Percentiles rank a stretch among this genome's conserved stretches.
phyloP scores from a whole-genome alignment of 2,113 vertebrate species.

The Seriola quinqueradiata region DNA sequence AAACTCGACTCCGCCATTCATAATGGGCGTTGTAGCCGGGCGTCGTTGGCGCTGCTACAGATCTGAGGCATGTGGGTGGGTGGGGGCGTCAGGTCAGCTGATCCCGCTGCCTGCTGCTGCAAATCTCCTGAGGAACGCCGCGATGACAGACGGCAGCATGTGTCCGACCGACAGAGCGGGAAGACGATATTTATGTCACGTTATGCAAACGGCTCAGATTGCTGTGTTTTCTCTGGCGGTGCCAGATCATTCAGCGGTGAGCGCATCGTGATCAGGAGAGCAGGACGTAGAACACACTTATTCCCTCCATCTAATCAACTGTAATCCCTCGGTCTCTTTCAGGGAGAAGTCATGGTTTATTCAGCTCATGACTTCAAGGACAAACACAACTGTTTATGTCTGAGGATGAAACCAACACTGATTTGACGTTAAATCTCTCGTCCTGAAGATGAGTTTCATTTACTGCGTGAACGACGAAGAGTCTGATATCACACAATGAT shows the following conservation, averaged over 20 bases:
- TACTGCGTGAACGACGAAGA: no score
- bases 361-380: slow-evolving; percentile 22
- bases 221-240: background rate
- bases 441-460: no score
- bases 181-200: no score
- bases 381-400: slow-evolving; percentile 18
- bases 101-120: slow-evolving; percentile 33
- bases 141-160: slow-evolving; percentile 42
- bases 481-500: no score
- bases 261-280: background rate
- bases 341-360: background rate
- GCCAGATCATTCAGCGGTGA: background rate
- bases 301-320: background rate
- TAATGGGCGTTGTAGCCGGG: background rate
- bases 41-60: background rate
- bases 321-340: background rate
- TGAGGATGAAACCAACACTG: background rate
- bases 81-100: background rate
- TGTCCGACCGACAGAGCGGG: background rate
- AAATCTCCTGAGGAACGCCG: slow-evolving; percentile 49
- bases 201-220: background rate
- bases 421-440: background rate
- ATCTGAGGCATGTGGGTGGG: slow-evolving; percentile 22
- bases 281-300: background rate
- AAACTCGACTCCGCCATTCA: slow-evolving; percentile 8